A percentile compares a stretch with the other conserved stretches of the same genome.
These are phyloP conservation scores for Drosophila bunnanda DNA, from an alignment of 2,888 invertebrate species.

Conservation along the genomic window DNA sequence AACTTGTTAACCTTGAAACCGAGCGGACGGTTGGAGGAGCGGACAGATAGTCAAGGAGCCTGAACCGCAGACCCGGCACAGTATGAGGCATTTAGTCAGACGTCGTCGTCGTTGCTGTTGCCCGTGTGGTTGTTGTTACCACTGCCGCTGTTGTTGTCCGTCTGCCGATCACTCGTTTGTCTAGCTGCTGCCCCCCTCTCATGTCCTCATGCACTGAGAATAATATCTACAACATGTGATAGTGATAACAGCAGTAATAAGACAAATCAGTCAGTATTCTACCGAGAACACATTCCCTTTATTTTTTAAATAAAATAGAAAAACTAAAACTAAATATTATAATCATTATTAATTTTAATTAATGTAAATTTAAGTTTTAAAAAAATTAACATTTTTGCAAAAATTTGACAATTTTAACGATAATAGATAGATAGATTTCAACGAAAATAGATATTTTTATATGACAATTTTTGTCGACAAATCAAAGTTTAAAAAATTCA, in stretches of 20 bases:
- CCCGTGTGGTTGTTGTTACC: conserved; percentile 40
- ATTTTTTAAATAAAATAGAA: too few species aligned
- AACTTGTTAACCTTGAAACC: conserved; percentile 83
- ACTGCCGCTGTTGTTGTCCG: conserved; percentile 60
- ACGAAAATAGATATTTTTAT: too few species aligned
- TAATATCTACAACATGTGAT: neutral
- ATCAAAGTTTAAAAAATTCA: too few species aligned
- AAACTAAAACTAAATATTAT: too few species aligned
- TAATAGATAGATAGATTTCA: too few species aligned
- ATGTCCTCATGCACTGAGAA: conserved; percentile 15
- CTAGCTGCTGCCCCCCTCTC: conserved; percentile 63
- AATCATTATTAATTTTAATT: too few species aligned
- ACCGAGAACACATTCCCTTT: neutral
- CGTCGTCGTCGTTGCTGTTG: conserved; percentile 57
- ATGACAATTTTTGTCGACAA: too few species aligned
- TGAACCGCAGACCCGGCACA: conserved; percentile 67
- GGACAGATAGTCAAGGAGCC: conserved; percentile 57
- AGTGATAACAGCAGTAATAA: too few species aligned
- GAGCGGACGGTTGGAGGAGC: conserved; percentile 58
- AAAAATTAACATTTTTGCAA: too few species aligned
- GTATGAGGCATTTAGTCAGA: conserved; percentile 81
- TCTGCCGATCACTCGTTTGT: conserved; percentile 80
- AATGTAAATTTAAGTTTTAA: too few species aligned
- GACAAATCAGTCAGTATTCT: neutral
- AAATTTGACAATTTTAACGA: too few species aligned